Conservation (phyloP, 2,797 vertebrate genomes). For the Typhlichthys eigenmanni region DNA sequence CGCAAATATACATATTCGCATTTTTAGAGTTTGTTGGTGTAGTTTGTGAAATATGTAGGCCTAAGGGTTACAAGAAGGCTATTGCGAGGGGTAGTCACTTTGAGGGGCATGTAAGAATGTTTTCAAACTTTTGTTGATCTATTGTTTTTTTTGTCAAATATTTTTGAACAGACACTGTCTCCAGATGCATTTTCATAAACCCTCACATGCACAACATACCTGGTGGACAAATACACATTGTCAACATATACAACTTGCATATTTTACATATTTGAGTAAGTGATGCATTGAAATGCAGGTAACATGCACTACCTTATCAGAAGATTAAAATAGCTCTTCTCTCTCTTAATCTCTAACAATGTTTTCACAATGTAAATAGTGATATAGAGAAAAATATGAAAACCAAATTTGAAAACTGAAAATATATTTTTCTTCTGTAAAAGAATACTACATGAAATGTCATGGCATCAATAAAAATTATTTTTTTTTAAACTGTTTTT, state of each 20-base stretch:
- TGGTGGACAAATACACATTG: background rate
- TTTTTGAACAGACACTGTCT: background rate
- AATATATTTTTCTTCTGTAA: conserved; percentile 67
- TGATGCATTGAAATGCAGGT: too few relatives aligned
- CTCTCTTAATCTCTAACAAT: conserved; percentile 34
- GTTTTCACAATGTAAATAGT: conserved; percentile 79
- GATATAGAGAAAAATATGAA: conserved; percentile 37
- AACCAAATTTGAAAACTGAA: conserved; percentile 65
- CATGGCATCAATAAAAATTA: conserved; percentile 70
- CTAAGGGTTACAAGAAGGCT: conserved; percentile 9
- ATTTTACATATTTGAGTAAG: too few relatives aligned
- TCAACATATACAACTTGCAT: background rate
- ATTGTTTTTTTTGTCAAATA: conserved; percentile 8
- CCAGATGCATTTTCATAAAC: background rate
- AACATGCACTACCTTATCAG: conserved; percentile 31
- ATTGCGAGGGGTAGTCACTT: conserved; percentile 6
- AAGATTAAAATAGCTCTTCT: conserved; percentile 33
- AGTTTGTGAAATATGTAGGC: too few relatives aligned
- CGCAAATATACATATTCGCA: conserved; percentile 4
- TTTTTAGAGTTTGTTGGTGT: too few relatives aligned
- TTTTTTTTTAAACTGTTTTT: conserved; percentile 61
- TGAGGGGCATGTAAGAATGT: conserved; percentile 24
- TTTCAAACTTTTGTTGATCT: background rate
- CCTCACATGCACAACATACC: background rate
- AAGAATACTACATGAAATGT: conserved; percentile 64